A percentile compares a stretch with the other conserved stretches of the same genome.
Evolutionary conservation across 2,888 invertebrate genomes (phyloP).

Genomic region (Xanthorhoe designata): DNA sequence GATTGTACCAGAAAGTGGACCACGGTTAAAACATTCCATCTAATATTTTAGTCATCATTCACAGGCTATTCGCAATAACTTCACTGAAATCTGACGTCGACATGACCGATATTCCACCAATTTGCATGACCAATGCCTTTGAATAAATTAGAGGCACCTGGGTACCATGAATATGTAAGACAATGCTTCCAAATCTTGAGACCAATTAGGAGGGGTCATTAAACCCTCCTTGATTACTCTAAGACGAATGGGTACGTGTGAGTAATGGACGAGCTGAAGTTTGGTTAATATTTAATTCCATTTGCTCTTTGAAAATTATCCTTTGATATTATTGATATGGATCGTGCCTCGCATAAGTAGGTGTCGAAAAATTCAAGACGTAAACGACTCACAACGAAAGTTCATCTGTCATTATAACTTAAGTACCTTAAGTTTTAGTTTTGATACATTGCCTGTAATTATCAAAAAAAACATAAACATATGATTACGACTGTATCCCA

Average conservation of each 20-base stretch:
- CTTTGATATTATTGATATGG: not conserved
- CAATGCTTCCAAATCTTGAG: conserved; percentile 82
- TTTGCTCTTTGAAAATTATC: not conserved
- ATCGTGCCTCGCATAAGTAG: not conserved
- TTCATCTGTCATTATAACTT: too few species aligned
- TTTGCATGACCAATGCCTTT: conserved; percentile 83
- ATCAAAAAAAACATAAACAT: too few species aligned
- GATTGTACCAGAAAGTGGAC: not conserved
- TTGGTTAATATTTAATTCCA: conserved; percentile 22
- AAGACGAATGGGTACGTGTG: conserved; percentile 59
- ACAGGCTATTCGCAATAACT: conserved; percentile 79
- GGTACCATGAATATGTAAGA: conserved; percentile 83
- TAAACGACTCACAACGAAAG: too few species aligned
- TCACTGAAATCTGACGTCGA: conserved; percentile 81
- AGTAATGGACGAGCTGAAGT: conserved; percentile 29
- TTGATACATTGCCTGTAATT: too few species aligned
- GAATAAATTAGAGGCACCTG: conserved; percentile 83
- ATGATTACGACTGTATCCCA: too few species aligned
- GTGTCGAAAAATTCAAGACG: too few species aligned
- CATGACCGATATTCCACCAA: conserved; percentile 84
- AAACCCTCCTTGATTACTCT: conserved; percentile 76
- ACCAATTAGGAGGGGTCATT: conserved; percentile 81
- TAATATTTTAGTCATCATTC: not conserved
- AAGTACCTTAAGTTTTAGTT: too few species aligned
- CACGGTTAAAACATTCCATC: not conserved